Percentiles rank a stretch among this genome's conserved stretches.
These are phyloP conservation scores for Trialeurodes vaporariorum DNA, from an alignment of 1,140 invertebrate species.

Conservation along the genomic window DNA sequence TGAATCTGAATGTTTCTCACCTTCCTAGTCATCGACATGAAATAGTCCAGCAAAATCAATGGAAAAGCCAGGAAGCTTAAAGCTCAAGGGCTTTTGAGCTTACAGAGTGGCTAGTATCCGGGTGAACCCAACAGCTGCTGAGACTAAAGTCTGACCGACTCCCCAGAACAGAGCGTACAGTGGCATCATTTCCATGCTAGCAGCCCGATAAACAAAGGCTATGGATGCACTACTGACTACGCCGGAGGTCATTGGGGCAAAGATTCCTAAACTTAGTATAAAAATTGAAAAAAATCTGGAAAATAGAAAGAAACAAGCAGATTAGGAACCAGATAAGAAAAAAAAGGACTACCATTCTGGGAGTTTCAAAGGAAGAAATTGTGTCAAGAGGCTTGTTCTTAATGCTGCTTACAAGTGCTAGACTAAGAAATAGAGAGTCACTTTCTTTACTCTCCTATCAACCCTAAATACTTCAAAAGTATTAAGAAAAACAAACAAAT, in stretches of 20 bases:
- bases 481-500: too few species aligned
- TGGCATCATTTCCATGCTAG: constrained; percentile 74
- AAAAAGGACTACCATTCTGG: background rate
- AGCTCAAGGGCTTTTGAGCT: too few species aligned
- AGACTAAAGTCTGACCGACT: constrained; percentile 79
- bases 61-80: too few species aligned
- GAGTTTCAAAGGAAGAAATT: background rate
- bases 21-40: too few species aligned
- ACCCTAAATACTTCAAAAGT: too few species aligned
- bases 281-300: constrained; percentile 70
- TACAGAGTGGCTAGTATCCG: constrained; percentile 77
- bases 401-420: background rate
- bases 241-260: constrained; percentile 73
- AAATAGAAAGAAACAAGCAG: constrained; percentile 16
- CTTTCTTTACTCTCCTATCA: too few species aligned
- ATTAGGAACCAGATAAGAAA: background rate
- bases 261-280: constrained; percentile 75
- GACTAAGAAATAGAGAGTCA: background rate
- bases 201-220: constrained; percentile 82
- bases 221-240: constrained; percentile 84
- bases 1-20: too few species aligned
- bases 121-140: constrained; percentile 79
- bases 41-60: too few species aligned
- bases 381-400: background rate
- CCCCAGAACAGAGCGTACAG: constrained; percentile 88